Evolutionary conservation across 2,888 invertebrate species (phyloP), one percentile per base, ranked within the genome.

Genomic region (Dastarcus helophoroides): DNA sequence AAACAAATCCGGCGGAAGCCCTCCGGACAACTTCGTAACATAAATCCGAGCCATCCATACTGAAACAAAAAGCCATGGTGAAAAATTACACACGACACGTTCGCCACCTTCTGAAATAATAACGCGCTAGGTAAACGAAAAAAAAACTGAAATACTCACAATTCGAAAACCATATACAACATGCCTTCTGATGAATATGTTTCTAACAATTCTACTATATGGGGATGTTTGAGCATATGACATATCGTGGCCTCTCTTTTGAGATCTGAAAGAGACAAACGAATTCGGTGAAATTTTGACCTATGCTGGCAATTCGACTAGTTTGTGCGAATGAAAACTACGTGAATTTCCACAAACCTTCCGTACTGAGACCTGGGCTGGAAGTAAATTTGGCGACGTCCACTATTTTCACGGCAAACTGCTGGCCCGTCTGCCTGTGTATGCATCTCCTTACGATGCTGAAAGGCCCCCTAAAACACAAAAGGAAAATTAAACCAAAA

Each of bases 121-220:
- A n/a, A n/a, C n/a, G n/a, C n/a, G n/a, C n/a, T n/a, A n/a, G n/a
- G n/a, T n/a, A n/a, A n/a, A n/a, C n/a, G n/a, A n/a, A n/a, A n/a
- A n/a, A n/a, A n/a, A n/a, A n/a, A 11, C 9, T 4, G 2, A 7
- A 33, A 38, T 61, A 85, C 93, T 88, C 71, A 95, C 94, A 86
- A 93, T 75, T 95, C 95, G 65, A 95, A 97, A 42, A 97, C 94
- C 95, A 97, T 95, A 63, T 95, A 97, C 12, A 97, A 76, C 88
- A 94, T 91, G 50, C 94, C 94, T 64, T 95, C 95, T 3, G 93
- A 93, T 57, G 93, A 93, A 73, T 95, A 97, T 0, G 95, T 95
- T 67, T 98, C 97, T 48, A 95, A 68, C 32, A 98, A 73, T 64
- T 97, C 95, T 46, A 95, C 95, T 49, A 98, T 97, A 65, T 97